Evolutionary conservation across 2,888 invertebrate species (phyloP).

Genomic region (Ophraella communa): DNA sequence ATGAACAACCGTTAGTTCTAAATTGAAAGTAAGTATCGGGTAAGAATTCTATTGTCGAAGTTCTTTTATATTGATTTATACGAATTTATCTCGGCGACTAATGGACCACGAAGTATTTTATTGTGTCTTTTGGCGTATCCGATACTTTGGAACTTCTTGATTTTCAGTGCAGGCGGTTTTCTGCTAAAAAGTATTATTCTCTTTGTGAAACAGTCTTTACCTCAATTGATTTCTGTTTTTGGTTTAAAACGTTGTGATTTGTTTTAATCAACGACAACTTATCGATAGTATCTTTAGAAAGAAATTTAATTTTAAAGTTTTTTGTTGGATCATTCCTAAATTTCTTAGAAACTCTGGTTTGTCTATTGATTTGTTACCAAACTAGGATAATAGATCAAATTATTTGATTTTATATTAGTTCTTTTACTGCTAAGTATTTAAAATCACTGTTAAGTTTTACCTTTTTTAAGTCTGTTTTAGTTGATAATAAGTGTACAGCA

Average conservation of each 20-base stretch:
- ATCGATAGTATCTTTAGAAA: no score
- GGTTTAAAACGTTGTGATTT: background rate
- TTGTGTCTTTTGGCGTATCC: slow-evolving; percentile 29
- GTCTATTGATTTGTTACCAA: no score
- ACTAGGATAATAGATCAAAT: no score
- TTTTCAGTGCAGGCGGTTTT: slow-evolving; percentile 23
- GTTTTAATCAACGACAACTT: background rate
- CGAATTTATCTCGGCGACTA: slow-evolving; percentile 26
- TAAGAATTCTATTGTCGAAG: slow-evolving; percentile 19
- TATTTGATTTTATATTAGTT: no score
- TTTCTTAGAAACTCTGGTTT: no score
- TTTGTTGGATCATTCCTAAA: no score
- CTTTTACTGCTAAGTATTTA: no score
- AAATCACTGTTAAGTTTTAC: no score
- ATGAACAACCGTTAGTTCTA: background rate
- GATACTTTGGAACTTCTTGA: slow-evolving; percentile 26
- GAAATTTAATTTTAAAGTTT: no score
- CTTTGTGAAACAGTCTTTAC: slow-evolving; percentile 2
- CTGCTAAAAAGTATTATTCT: slow-evolving; percentile 25
- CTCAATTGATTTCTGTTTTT: background rate
- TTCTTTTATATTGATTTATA: slow-evolving; percentile 33
- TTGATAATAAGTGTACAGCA: no score
- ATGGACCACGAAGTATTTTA: slow-evolving; percentile 37
- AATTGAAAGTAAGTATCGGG: background rate
- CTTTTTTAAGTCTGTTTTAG: no score